Conservation (phyloP, 2,888 invertebrate species). For the Siphonodentalium dalli region DNA sequence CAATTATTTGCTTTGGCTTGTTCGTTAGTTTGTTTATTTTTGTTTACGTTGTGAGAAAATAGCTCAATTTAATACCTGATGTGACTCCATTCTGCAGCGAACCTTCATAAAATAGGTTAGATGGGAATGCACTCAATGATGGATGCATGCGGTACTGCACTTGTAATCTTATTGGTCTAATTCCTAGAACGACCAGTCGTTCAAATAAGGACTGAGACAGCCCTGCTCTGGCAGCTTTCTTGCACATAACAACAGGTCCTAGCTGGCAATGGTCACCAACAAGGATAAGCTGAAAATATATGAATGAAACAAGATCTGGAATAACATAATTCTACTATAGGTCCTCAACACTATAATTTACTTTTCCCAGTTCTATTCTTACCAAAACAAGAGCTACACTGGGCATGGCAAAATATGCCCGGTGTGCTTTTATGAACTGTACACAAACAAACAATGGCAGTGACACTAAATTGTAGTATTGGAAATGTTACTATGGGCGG, state of each 20-base stretch:
- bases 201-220: conserved; percentile 97
- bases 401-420: too few relatives aligned
- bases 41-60: too few relatives aligned
- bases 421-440: too few relatives aligned
- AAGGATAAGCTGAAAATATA: conserved; percentile 75
- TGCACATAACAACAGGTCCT: conserved; percentile 99
- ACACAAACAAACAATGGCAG: too few relatives aligned
- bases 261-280: conserved; percentile 99
- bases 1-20: too few relatives aligned
- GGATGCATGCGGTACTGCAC: conserved; percentile 99
- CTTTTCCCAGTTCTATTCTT: too few relatives aligned
- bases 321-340: not conserved
- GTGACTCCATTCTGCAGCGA: conserved; percentile 98
- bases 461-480: too few relatives aligned
- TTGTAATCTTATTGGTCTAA: conserved; percentile 94
- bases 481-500: too few relatives aligned
- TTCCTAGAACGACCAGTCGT: conserved; percentile 93
- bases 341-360: not conserved
- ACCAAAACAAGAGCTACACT: too few relatives aligned
- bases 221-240: conserved; percentile 96
- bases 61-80: conserved; percentile 69
- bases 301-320: too few relatives aligned
- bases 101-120: conserved; percentile 99
- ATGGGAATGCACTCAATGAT: conserved; percentile 94
- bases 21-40: too few relatives aligned